phyloP scores from a whole-genome alignment of 2,797 vertebrate genomes.

The Pseudomugil gertrudae region DNA sequence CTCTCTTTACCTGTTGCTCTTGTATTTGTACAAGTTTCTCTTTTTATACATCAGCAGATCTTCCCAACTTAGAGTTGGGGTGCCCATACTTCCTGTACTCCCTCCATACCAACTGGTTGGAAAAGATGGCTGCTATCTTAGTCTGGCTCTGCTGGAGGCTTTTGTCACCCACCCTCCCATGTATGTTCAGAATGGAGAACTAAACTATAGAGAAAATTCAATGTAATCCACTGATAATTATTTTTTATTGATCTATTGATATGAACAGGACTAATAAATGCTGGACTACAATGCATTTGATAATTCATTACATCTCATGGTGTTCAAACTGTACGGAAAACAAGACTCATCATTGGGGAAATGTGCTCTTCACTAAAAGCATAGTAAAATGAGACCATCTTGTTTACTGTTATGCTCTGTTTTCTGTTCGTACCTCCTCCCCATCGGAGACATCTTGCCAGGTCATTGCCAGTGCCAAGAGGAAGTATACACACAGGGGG shows the following conservation, averaged over 20 bases:
- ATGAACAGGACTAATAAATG: neutral
- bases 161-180: neutral
- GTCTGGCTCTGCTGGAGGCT: too few species aligned
- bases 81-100: too few species aligned
- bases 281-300: too few species aligned
- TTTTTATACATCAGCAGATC: too few species aligned
- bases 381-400: slow-evolving; percentile 12
- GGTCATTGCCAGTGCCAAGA: slow-evolving; percentile 94
- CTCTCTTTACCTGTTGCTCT: too few species aligned
- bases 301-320: neutral
- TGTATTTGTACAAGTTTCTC: too few species aligned
- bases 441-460: slow-evolving; percentile 94
- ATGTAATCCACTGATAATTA: neutral
- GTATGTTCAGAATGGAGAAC: neutral
- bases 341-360: neutral
- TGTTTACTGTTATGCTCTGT: slow-evolving; percentile 21
- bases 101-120: too few species aligned
- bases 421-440: slow-evolving; percentile 89
- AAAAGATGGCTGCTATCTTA: too few species aligned
- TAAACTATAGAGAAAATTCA: neutral
- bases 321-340: neutral
- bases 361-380: neutral
- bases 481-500: slow-evolving; percentile 95
- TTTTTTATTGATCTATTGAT: too few species aligned
- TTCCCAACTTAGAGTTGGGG: too few species aligned